phyloP scores from a whole-genome alignment of 2,888 invertebrate genomes.

The Agrochola litura region DNA sequence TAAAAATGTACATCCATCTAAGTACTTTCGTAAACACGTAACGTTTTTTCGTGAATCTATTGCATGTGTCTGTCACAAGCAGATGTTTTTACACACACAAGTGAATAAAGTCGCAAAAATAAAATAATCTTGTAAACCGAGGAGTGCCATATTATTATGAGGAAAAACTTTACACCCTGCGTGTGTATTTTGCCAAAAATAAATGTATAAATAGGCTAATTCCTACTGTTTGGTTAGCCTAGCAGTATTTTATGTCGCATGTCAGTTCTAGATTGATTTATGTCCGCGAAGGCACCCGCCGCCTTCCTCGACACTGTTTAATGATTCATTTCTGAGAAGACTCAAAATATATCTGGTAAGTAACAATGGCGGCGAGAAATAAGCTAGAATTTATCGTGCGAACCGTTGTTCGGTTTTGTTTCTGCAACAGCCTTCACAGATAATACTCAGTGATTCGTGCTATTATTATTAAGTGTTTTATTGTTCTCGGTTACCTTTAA shows the following conservation, averaged over 20 bases:
- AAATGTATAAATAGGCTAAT: constrained; percentile 29
- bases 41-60: neutral
- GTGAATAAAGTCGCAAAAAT: neutral
- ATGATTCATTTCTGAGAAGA: constrained; percentile 77
- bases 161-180: constrained; percentile 11
- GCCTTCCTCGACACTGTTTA: constrained; percentile 67
- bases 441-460: constrained; percentile 49
- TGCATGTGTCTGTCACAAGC: neutral
- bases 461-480: constrained; percentile 52
- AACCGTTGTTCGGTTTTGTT: constrained; percentile 54
- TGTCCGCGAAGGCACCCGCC: constrained; percentile 34
- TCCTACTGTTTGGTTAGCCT: constrained; percentile 47
- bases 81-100: constrained; percentile 8
- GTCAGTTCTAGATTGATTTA: constrained; percentile 65
- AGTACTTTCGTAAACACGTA: neutral
- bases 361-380: constrained; percentile 71
- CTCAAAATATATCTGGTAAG: constrained; percentile 72
- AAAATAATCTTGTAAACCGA: neutral
- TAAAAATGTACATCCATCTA: neutral
- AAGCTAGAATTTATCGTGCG: constrained; percentile 66
- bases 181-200: constrained; percentile 14
- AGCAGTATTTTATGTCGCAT: constrained; percentile 60
- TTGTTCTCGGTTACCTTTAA: constrained; percentile 41
- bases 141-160: constrained; percentile 2
- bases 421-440: constrained; percentile 36